Base-by-base conservation (phyloP, 2,888 invertebrate species). In the Leptopilina syphax region DNA sequence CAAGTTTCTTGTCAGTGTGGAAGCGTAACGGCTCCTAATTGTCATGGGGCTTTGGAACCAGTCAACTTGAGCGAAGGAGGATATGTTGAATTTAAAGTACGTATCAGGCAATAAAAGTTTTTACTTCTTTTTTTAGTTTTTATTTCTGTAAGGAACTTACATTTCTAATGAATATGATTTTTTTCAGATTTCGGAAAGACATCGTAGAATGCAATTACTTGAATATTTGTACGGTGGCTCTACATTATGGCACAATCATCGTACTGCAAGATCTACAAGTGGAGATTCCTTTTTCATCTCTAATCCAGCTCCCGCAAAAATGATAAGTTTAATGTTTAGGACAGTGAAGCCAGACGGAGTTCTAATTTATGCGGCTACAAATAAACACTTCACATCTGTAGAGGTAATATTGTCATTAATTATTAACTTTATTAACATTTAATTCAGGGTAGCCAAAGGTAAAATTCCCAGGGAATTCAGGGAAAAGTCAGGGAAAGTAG, bases 331-430 rank as follows among this genome's bases (percentile, higher is more conserved):
- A 78, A 94, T 96, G 85, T 97, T 98, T 90, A 94, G 96, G 86
- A 98, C 98, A 0, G 94, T 95, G 24, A 95, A 95, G 88, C 93
- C 94, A 66, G 95, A 96, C 87, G 98, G 98, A 1, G 93, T 98
- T 50, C 92, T 99, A n/a, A 93, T 98, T 85, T 97, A 96, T 90
- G 95, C 97, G 1, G 96, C 96, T 0, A 97, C 97, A 60, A 96
- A 97, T 88, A 96, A 96, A 89, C 96, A 97, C 91, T 97, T 95
- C 88, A 97, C 98, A 1, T 94, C 96, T 1, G 93, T 98, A 80
- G 96, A 97, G 92, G 93, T 94, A 89, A 8, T 44, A 44, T 44
- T 44, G 78, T 54, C 65, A 77, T 57, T 41, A 27, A 7, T 67
- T 67, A 10, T 1, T 68, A 27, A 77, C 10, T 44, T 54, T 9